Base-by-base conservation (phyloP, 2,113 vertebrate genomes). In the crab-eating macaque (Macaca fascicularis) region DNA sequence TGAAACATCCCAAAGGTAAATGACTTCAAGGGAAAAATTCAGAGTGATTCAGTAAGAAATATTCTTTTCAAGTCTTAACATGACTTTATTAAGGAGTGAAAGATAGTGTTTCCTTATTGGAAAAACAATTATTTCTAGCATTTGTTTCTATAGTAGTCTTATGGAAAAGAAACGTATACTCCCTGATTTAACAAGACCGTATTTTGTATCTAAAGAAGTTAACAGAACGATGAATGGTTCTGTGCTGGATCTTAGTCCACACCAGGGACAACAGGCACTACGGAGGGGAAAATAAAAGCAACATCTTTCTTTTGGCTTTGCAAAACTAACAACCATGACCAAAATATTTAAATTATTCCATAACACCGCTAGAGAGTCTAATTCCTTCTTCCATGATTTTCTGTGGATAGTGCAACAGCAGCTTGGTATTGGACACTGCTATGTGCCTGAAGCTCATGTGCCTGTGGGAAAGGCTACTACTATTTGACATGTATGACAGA, bases 81-180 rank as follows among this genome's bases (percentile, higher is more conserved):
- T 5, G n/a, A 70, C 30, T 13, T 72, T 70, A 25, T 83, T 59
- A 82, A 82, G 32, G 0, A 72, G 6, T 59, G 32, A 75, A 8
- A 52, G 72, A 57, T 79, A 84, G 59, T 59, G 70, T 27, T 84
- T 55, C 57, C 11, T 84, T 89, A 89, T 1, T 40, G 10, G 35
- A 64, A 84, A 96, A 95, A 72, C 5, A 35, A 64, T 88, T 70
- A 16, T 92, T 30, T 75, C 69, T 50, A 50, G 7, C 72, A 6
- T 61, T 38, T 70, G 23, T 96, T 61, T 89, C 48, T 82, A 6
- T 48, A 80, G 23, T 50, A 30, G 19, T 74, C 78, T 20, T 70
- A 87, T 92, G 20, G 48, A 40, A 95, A 97, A 57, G n/a, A 94
- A 70, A 57, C 87, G 55, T 22, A 4, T 30, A 80, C 3, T 67